A percentile compares a stretch with the other conserved stretches of the same genome.
Conservation (phyloP, 1,140 invertebrate genomes). For the Liolophura sinensis region DNA sequence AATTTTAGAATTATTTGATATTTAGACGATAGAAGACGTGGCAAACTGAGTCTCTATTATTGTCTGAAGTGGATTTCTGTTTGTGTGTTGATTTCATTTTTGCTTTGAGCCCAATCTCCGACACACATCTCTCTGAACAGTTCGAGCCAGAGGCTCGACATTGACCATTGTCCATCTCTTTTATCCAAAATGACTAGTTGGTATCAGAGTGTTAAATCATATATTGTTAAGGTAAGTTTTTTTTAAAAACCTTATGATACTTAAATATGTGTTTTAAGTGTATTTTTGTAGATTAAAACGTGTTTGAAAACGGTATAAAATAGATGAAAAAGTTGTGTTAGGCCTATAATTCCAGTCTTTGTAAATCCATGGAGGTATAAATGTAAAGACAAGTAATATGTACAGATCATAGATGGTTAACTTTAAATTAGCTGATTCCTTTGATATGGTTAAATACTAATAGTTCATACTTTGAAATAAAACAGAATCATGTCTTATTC, state of each 20-base stretch:
- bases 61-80: not conserved
- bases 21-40: conserved; percentile 7
- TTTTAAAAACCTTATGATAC: not conserved
- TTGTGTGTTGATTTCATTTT: not conserved
- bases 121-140: not conserved
- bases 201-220: conserved; percentile 22
- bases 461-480: too few species aligned
- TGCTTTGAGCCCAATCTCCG: not conserved
- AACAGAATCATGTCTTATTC: too few species aligned
- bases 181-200: conserved; percentile 18
- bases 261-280: not conserved
- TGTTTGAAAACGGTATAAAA: too few species aligned
- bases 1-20: too few species aligned
- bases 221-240: conserved; percentile 17
- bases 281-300: too few species aligned
- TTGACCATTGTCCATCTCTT: not conserved
- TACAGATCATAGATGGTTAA: too few species aligned
- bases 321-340: too few species aligned
- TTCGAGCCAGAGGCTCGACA: not conserved
- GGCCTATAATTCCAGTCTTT: too few species aligned
- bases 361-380: too few species aligned
- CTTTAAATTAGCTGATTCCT: too few species aligned
- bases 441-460: too few species aligned
- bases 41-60: not conserved
- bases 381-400: too few species aligned